A percentile compares a stretch with the other conserved stretches of the same genome.
phyloP scores from a whole-genome alignment of 2,888 invertebrate genomes.

The Clunio marinus region DNA sequence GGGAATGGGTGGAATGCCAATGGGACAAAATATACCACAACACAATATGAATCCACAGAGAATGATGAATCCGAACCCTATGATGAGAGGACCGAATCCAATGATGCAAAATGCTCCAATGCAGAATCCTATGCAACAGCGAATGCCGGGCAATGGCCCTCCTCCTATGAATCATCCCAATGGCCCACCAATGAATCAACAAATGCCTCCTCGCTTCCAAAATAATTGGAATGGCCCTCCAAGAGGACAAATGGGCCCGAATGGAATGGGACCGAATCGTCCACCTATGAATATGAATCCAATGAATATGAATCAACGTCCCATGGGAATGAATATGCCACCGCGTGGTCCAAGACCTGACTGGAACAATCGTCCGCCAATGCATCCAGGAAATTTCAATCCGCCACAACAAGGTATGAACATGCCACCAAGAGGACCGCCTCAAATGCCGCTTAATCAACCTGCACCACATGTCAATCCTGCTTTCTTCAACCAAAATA shows the following conservation, averaged over 20 bases:
- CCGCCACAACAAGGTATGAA: conserved; percentile 54
- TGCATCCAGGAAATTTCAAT: conserved; percentile 62
- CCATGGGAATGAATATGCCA: conserved; percentile 52
- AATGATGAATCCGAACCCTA: conserved; percentile 58
- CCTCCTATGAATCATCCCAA: conserved; percentile 60
- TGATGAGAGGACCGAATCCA: conserved; percentile 56
- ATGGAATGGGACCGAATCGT: conserved; percentile 48
- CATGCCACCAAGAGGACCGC: conserved; percentile 55
- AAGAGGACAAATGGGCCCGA: conserved; percentile 48
- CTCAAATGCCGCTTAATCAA: conserved; percentile 46
- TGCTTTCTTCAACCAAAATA: conserved; percentile 78
- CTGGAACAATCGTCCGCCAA: conserved; percentile 67
- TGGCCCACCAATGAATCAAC: conserved; percentile 50
- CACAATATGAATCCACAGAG: conserved; percentile 55
- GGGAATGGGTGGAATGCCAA: conserved; percentile 51
- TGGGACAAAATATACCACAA: conserved; percentile 53
- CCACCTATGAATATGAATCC: conserved; percentile 55
- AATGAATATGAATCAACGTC: conserved; percentile 49
- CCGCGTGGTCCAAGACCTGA: conserved; percentile 61
- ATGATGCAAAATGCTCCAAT: conserved; percentile 47
- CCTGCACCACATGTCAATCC: conserved; percentile 72
- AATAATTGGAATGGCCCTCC: conserved; percentile 53
- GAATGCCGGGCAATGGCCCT: conserved; percentile 58
- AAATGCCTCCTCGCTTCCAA: conserved; percentile 54
- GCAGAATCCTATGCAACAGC: conserved; percentile 54